These are phyloP conservation scores for Triops cancriformis DNA, from an alignment of 1,140 invertebrate species.

Conservation along the genomic window DNA sequence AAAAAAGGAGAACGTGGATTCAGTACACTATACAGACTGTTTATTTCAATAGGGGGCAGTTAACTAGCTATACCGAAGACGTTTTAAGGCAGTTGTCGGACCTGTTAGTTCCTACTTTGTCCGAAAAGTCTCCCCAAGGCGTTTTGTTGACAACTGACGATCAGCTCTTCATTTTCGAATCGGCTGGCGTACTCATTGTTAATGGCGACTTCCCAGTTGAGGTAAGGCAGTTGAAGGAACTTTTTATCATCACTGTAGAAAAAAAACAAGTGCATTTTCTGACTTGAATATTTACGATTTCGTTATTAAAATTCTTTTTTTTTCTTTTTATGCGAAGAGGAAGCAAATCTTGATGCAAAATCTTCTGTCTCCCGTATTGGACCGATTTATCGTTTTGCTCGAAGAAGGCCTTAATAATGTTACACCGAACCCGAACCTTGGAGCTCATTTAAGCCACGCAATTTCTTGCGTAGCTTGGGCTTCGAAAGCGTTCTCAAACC, in stretches of 20 bases:
- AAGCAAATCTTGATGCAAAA: slow-evolving; percentile 28
- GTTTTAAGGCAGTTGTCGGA: slow-evolving; percentile 46
- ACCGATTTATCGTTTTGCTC: slow-evolving; percentile 31
- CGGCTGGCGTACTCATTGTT: slow-evolving; percentile 48
- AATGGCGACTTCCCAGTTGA: slow-evolving; percentile 40
- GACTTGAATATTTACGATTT: no score
- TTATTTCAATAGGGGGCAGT: slow-evolving; percentile 38
- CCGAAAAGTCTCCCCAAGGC: slow-evolving; percentile 38
- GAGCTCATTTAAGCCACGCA: slow-evolving; percentile 43
- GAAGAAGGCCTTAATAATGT: slow-evolving; percentile 41
- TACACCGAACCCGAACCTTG: slow-evolving; percentile 38
- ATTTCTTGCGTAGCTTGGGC: slow-evolving; percentile 48
- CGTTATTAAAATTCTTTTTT: no score
- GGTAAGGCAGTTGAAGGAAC: slow-evolving; percentile 34
- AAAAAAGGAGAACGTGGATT: no score
- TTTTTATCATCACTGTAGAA: no score
- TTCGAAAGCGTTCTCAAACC: slow-evolving; percentile 51
- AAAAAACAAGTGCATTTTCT: no score
- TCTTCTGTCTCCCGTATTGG: slow-evolving; percentile 33
- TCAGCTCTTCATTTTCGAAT: slow-evolving; percentile 51
- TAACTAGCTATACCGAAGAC: slow-evolving; percentile 45
- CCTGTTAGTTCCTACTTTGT: slow-evolving; percentile 42
- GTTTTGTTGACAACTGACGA: slow-evolving; percentile 44
- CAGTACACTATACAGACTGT: slow-evolving; percentile 16
- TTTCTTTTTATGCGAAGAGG: not conserved